phyloP scores from a whole-genome alignment of 1,140 invertebrate species.

The Macrocentrus cingulum region DNA sequence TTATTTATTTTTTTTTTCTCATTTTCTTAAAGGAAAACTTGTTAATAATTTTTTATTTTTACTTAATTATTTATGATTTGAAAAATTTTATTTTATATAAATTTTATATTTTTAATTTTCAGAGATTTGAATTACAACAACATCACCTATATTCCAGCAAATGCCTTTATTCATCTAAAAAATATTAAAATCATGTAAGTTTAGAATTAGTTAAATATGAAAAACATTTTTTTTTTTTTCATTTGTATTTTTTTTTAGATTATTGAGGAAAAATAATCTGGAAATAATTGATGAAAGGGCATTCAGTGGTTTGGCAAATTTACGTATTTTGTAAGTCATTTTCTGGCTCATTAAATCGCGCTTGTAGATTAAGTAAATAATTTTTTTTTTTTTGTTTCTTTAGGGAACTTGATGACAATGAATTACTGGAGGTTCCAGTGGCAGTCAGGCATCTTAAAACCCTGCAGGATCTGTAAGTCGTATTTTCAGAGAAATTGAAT shows the following conservation, averaged over 20 bases:
- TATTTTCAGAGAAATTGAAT: conserved; percentile 23
- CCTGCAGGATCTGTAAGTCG: conserved; percentile 75
- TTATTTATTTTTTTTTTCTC: conserved; percentile 1
- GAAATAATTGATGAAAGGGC: conserved; percentile 65
- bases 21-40: conserved; percentile 9
- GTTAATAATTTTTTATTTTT: conserved; percentile 4
- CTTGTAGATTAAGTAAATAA: conserved; percentile 13
- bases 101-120: conserved; percentile 48
- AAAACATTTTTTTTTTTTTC: too few relatives aligned
- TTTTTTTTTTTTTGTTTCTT: conserved; percentile 16
- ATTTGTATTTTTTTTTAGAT: conserved; percentile 60
- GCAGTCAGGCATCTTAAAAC: conserved; percentile 66
- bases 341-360: neutral
- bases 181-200: conserved; percentile 70
- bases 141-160: conserved; percentile 64
- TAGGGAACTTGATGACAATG: conserved; percentile 76
- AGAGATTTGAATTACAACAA: conserved; percentile 72
- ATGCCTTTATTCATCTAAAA: conserved; percentile 64
- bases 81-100: conserved; percentile 6
- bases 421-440: conserved; percentile 66
- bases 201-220: conserved; percentile 2
- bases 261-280: conserved; percentile 71
- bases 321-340: conserved; percentile 72
- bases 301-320: conserved; percentile 66
- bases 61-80: neutral